Base-by-base conservation (phyloP, 2,888 invertebrate genomes). In the Steromphala cineraria region DNA sequence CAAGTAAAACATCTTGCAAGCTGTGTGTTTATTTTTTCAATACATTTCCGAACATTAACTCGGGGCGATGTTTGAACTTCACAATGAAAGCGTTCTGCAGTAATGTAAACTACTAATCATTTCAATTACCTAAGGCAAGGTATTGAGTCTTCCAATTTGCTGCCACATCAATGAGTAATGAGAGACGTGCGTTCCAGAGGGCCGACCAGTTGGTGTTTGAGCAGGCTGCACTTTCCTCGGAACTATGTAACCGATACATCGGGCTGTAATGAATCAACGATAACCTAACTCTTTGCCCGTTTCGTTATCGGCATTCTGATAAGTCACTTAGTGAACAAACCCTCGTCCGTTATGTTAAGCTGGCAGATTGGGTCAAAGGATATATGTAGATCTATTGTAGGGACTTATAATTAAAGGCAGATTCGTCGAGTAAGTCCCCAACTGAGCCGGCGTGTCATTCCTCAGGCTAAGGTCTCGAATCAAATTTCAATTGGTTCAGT, bases 361-460 rank as follows among this genome's bases (percentile, higher is more conserved):
- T 40, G 71, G 71, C 71, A 71, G 40, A 10, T 71, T 17, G 40
- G 71, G 71, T 71, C 67, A 71, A 36, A 31, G 31, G 71, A 71
- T 71, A n/a, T n/a, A 71, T 31, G 71, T 31, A 19, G n/a, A 36
- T 71, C 36, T 36, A 71, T 71, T 71, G 40, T 31, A 10, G 40
- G 40, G 71, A 7, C 40, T 36, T 71, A 71, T 71, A 31, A 71
- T 71, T 71, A 71, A 31, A 71, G 31, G 17, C 13, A 71, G 31
- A 40, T 40, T 36, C 36, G n/a, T 21, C 19, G 56, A 21, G 56
- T 56, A 21, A 24, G 56, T n/a, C 56, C 24, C 56, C 56, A 21
- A n/a, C 56, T 24, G 21, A 56, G 56, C 19, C 56, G 56, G 24
- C 19, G 19, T 56, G 19, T 19, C 19, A n/a, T 21, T 21, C 56